Evolutionary conservation across 2,113 vertebrate genomes (phyloP), one percentile per base, ranked within the genome.

Genomic region (Galemys pyrenaicus): DNA sequence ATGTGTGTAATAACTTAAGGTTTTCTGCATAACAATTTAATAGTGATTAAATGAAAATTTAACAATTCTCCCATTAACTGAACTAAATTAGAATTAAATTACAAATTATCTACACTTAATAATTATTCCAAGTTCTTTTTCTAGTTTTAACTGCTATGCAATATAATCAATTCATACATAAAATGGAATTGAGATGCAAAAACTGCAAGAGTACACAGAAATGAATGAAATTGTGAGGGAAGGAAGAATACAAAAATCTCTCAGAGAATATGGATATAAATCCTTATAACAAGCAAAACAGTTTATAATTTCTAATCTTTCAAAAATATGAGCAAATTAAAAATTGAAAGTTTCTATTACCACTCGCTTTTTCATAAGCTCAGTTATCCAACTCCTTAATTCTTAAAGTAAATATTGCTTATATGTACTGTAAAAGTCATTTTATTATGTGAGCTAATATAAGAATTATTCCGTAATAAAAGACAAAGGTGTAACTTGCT

Each of bases 101-200:
- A 89, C 49, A 90, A 87, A 91, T 67, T 86, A 96, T 65, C 73
- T 88, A 70, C 3, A 41, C 9, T 68, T 0, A 92, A 54, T 37
- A 96, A 78, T 91, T 92, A 89, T 44, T 95, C 44, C 80, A 90
- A 80, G 12, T 10, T 51, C 75, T 56, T 70, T 24, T 75, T 56
- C 49, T 93, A 28, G n/a, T 30, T 91, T 35, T 91, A 92, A 84
- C 12, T 96, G 68, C 92, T 89, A 81, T 85, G 9, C 9, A 92
- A 64, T 58, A 92, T 46, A 73, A 93, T 65, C 64, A 82, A 49
- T 87, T 82, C 67, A 70, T 37, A 87, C 71, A 80, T 90, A 79
- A 93, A 95, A 54, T 84, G n/a, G 19, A 88, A 88, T 30, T 91
- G 15, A 77, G 56, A 86, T 82, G 20, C n/a, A 94, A 90, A 92